Base-by-base conservation (phyloP, 2,113 vertebrate genomes). In the Thymallus thymallus region DNA sequence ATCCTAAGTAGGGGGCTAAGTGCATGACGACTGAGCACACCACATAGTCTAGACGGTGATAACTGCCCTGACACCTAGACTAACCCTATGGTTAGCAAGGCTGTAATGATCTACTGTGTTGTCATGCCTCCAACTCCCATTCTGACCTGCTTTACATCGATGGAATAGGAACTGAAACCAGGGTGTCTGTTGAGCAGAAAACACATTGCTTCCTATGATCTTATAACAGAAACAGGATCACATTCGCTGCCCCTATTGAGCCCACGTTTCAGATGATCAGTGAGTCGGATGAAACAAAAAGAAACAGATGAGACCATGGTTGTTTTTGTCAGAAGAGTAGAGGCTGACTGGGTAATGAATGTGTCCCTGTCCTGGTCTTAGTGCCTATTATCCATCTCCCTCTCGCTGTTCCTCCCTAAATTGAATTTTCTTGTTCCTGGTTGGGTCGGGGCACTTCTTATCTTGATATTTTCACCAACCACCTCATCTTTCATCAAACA, bases 321-420 rank as follows among this genome's bases (percentile, higher is more conserved):
- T 66, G 29, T n/a, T 66, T 55, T 55, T 26, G 26, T 71, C 69
- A 1, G 26, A 71, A 51, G 69, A 71, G 18, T 10, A 12, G 32
- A 60, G 30, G 6, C 55, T 30, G 18, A 13, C 16, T 20, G 56
- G 24, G 24, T 41, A 56, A 61, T 35, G 30, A 16, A 45, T 45
- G n/a, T 45, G n/a, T 32, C 58, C 14, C 5, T 35, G 56, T 23
- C 56, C n/a, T 60, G n/a, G 56, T 62, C 22, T 22, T 41, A 7
- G 22, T 7, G 10, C 41, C 9, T 41, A 41, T 56, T 14, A 46
- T 65, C 62, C 45, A 22, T 74, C 73, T 56, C 48, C n/a, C 51
- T 23, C 26, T 35, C 64, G 2, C 3, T 41, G 20, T 9, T 14
- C 23, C 6, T 46, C 10, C 20, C 29, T 12, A 23, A 41, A 56